Percentiles rank a stretch among this genome's conserved stretches.
phyloP scores from a whole-genome alignment of 1,140 invertebrate genomes.

The Eurosta solidaginis region DNA sequence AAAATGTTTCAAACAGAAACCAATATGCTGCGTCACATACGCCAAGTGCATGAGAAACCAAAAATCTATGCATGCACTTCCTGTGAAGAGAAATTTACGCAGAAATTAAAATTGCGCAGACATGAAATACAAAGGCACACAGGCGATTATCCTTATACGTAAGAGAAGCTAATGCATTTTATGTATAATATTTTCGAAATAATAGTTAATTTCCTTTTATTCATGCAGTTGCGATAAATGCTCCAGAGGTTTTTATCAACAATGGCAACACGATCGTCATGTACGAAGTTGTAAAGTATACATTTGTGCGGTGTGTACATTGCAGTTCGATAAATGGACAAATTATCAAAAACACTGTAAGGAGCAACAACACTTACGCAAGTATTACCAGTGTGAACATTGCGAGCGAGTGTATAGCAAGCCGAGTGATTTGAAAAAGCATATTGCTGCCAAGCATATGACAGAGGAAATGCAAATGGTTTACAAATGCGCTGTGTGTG shows the following conservation, averaged over 20 bases:
- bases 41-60: slow-evolving; percentile 48
- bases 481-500: slow-evolving; percentile 45
- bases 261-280: slow-evolving; percentile 50
- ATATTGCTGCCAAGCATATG: slow-evolving; percentile 45
- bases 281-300: slow-evolving; percentile 49
- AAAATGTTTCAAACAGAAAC: slow-evolving; percentile 47
- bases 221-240: slow-evolving; percentile 44
- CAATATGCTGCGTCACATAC: slow-evolving; percentile 52
- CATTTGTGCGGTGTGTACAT: slow-evolving; percentile 37
- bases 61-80: slow-evolving; percentile 45
- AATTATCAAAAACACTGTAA: slow-evolving; percentile 49
- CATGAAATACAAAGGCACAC: slow-evolving; percentile 54
- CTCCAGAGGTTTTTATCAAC: slow-evolving; percentile 46
- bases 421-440: slow-evolving; percentile 40
- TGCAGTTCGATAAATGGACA: slow-evolving; percentile 52
- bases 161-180: neutral
- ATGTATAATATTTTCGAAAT: neutral
- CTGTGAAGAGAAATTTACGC: slow-evolving; percentile 50
- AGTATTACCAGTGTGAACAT: slow-evolving; percentile 44
- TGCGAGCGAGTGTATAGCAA: slow-evolving; percentile 44
- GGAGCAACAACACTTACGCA: slow-evolving; percentile 43
- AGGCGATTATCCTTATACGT: slow-evolving; percentile 43
- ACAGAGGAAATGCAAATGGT: neutral
- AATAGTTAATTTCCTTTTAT: neutral
- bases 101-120: slow-evolving; percentile 51